Evolutionary conservation across 2,113 vertebrate species (phyloP).

Genomic region (Mormoops blainvillei): DNA sequence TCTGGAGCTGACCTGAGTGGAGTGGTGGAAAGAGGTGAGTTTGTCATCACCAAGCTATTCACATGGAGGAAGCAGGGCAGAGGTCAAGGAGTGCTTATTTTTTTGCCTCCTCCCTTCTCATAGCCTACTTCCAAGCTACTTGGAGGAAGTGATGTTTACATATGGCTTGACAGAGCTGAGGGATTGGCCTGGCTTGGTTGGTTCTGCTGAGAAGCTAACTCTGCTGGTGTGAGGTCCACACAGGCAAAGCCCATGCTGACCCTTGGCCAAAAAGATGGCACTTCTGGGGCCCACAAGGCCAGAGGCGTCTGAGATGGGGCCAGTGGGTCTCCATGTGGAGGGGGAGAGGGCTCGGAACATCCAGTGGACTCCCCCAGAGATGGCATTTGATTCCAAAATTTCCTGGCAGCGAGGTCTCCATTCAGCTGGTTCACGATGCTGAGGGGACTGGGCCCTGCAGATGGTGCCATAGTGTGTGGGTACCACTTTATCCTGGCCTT

Average conservation of each 20-base stretch:
- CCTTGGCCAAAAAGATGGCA: not conserved
- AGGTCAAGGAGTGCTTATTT: constrained; percentile 20
- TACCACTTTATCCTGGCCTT: not conserved
- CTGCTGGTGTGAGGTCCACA: not conserved
- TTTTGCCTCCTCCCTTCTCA: not conserved
- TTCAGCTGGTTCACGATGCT: not conserved
- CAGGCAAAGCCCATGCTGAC: not conserved
- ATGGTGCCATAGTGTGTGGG: not conserved
- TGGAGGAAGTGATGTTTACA: not conserved
- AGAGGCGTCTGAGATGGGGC: not conserved
- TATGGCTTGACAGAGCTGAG: not conserved
- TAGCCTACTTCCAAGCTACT: not conserved
- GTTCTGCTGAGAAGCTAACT: not conserved
- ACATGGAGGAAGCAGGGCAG: constrained; percentile 20
- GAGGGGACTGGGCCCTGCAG: not conserved
- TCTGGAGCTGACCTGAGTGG: not conserved
- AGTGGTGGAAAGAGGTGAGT: not conserved
- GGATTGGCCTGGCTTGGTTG: not conserved
- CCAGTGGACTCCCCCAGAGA: not conserved
- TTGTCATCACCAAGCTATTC: not conserved
- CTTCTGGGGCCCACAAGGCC: not conserved
- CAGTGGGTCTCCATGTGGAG: not conserved
- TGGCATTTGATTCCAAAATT: not conserved
- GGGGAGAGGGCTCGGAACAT: fast-evolving
- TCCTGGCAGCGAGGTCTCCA: not conserved